Percentiles rank a stretch among this genome's conserved stretches.
Evolutionary conservation across 2,797 vertebrate genomes (phyloP).

Genomic region (Gypaetus barbatus): DNA sequence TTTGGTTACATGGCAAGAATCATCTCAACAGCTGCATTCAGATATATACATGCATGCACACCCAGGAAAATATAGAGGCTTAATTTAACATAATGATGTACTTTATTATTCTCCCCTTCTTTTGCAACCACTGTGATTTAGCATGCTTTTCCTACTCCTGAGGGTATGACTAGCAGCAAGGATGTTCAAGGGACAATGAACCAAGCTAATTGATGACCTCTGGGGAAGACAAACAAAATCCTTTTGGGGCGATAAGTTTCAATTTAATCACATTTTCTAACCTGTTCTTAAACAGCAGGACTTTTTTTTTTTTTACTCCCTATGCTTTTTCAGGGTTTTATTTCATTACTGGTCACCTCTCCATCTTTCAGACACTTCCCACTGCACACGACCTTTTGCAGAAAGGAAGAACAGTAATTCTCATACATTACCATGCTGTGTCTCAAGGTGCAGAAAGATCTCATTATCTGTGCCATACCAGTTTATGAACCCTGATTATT

Average conservation of each 20-base stretch:
- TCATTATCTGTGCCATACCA: background rate
- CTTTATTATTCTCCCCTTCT: background rate
- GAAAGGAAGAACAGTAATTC: background rate
- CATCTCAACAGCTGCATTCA: background rate
- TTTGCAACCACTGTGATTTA: background rate
- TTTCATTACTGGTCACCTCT: background rate
- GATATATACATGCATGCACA: accelerated
- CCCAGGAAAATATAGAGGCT: accelerated
- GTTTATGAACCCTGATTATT: background rate
- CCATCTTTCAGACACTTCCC: background rate
- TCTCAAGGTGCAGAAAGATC: background rate
- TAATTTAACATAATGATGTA: background rate
- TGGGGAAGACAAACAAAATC: background rate
- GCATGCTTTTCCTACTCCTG: background rate
- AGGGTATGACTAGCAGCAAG: background rate
- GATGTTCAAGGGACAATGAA: background rate
- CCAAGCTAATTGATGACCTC: background rate
- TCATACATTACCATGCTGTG: background rate
- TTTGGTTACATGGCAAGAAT: background rate
- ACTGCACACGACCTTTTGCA: background rate
- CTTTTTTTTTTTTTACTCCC: background rate
- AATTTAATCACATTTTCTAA: background rate
- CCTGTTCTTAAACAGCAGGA: background rate
- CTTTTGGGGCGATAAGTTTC: background rate
- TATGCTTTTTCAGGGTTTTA: background rate